Evolutionary conservation across 2,888 invertebrate species (phyloP).

Genomic region (Schizotus pectinicornis): DNA sequence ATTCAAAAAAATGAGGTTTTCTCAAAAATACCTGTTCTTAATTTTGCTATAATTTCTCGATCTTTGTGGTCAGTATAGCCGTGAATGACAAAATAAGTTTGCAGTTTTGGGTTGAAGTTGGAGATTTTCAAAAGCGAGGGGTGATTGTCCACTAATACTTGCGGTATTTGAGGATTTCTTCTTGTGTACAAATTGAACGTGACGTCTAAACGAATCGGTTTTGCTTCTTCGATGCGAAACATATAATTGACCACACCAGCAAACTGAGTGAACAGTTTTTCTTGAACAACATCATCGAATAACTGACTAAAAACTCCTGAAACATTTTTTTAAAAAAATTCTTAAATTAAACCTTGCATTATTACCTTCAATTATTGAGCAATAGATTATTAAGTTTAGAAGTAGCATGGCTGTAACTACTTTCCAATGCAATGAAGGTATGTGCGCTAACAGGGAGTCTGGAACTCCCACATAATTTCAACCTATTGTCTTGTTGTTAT

Average conservation of each 20-base stretch:
- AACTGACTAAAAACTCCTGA: neutral
- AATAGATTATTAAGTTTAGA: too few relatives aligned
- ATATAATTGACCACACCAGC: conserved; percentile 17
- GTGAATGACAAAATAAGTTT: conserved; percentile 28
- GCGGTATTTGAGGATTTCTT: conserved; percentile 18
- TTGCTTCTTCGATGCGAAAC: conserved; percentile 5
- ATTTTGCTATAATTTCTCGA: conserved; percentile 21
- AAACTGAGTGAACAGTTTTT: conserved; percentile 21
- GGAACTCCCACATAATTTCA: too few relatives aligned
- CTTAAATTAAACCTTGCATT: too few relatives aligned
- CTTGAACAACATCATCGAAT: neutral
- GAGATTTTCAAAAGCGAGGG: conserved; percentile 14
- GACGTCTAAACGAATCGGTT: conserved; percentile 19
- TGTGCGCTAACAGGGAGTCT: too few relatives aligned
- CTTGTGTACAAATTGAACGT: conserved; percentile 28
- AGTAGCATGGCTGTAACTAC: too few relatives aligned
- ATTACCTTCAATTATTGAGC: too few relatives aligned
- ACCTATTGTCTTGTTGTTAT: too few relatives aligned
- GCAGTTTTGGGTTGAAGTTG: conserved; percentile 14
- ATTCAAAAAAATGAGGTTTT: neutral
- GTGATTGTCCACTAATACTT: conserved; percentile 2
- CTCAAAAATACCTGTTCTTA: conserved; percentile 19
- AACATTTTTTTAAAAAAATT: conserved; percentile 1
- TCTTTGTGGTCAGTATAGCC: conserved; percentile 31
- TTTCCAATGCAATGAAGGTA: too few relatives aligned